These are phyloP conservation scores for Himalopsyche japonica DNA, from an alignment of 2,888 invertebrate species.

Conservation along the genomic window DNA sequence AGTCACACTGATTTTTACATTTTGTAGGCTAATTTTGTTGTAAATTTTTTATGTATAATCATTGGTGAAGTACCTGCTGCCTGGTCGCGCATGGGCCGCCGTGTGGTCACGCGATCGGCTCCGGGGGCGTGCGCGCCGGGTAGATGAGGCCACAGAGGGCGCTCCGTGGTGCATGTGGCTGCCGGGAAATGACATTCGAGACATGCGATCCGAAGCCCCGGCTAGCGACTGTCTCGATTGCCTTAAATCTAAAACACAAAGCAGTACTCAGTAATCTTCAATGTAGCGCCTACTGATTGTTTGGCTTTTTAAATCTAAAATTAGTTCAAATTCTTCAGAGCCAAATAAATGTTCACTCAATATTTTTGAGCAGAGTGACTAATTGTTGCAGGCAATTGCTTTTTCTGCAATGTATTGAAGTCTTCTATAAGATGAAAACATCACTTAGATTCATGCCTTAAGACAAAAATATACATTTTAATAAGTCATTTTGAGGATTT, in stretches of 20 bases:
- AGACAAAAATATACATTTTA: too few relatives aligned
- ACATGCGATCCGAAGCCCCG: slow-evolving; percentile 79
- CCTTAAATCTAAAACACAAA: slow-evolving; percentile 67
- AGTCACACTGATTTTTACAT: slow-evolving; percentile 41
- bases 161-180: slow-evolving; percentile 66
- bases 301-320: too few relatives aligned
- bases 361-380: too few relatives aligned
- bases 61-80: slow-evolving; percentile 66
- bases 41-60: slow-evolving; percentile 3
- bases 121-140: slow-evolving; percentile 69
- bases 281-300: too few relatives aligned
- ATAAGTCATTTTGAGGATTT: too few relatives aligned
- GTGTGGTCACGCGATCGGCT: slow-evolving; percentile 73
- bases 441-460: too few relatives aligned
- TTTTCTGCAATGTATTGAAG: too few relatives aligned
- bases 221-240: slow-evolving; percentile 86
- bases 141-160: slow-evolving; percentile 55
- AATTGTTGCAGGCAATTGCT: too few relatives aligned
- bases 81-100: slow-evolving; percentile 60
- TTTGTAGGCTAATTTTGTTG: slow-evolving; percentile 21
- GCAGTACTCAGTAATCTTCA: not conserved
- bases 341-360: too few relatives aligned
- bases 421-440: too few relatives aligned
- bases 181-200: slow-evolving; percentile 72
- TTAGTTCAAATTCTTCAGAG: too few relatives aligned